Evolutionary conservation across 2,113 vertebrate genomes (phyloP).

Genomic region (Spilogale gracilis): DNA sequence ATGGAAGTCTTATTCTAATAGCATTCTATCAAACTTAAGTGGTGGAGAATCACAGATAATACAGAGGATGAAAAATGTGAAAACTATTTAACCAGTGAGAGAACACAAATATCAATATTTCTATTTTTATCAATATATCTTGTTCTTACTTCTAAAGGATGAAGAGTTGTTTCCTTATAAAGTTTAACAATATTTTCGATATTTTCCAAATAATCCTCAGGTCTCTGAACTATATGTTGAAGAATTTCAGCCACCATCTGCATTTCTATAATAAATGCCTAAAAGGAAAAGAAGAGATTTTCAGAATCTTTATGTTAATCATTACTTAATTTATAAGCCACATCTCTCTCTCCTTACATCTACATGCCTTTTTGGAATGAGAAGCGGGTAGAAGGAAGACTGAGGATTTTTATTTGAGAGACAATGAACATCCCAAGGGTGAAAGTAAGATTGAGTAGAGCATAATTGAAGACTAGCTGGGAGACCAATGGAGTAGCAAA

Average conservation of each 20-base stretch:
- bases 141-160: conserved; percentile 91
- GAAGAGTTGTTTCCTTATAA: conserved; percentile 92
- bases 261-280: conserved; percentile 80
- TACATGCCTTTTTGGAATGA: neutral
- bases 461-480: neutral
- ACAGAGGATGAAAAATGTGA: neutral
- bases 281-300: conserved; percentile 52
- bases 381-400: neutral
- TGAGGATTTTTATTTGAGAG: conserved; percentile 29
- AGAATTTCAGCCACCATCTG: conserved; percentile 78
- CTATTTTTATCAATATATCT: neutral
- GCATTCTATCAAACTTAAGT: neutral
- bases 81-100: neutral
- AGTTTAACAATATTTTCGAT: conserved; percentile 82
- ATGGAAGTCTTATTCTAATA: conserved; percentile 13
- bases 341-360: neutral
- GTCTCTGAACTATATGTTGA: conserved; percentile 89
- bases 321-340: neutral
- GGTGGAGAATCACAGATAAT: neutral
- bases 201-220: conserved; percentile 90
- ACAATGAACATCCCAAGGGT: neutral
- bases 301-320: neutral
- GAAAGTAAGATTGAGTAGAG: too few relatives aligned
- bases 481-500: neutral
- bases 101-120: neutral